These are phyloP conservation scores for Stigmatopora argus DNA, from an alignment of 2,113 vertebrate genomes.

Conservation along the genomic window DNA sequence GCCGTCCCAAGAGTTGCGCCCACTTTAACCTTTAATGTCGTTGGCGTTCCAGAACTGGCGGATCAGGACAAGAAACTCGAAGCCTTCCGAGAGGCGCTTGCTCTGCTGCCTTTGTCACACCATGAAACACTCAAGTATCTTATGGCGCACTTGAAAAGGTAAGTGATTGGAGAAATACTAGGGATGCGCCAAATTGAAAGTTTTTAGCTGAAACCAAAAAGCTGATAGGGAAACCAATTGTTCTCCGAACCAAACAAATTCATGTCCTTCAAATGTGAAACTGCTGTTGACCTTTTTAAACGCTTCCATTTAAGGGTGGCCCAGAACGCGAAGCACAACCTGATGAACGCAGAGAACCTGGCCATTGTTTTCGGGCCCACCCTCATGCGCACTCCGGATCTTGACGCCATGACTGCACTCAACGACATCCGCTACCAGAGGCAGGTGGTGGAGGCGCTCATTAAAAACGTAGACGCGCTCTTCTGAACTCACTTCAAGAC, in stretches of 20 bases:
- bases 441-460: conserved; percentile 97
- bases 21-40: conserved; percentile 10
- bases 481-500: conserved; percentile 77
- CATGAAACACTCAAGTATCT: conserved; percentile 93
- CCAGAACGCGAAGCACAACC: conserved; percentile 89
- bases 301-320: conserved; percentile 77
- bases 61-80: conserved; percentile 89
- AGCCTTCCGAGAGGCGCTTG: conserved; percentile 86
- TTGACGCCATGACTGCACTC: conserved; percentile 87
- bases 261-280: no score
- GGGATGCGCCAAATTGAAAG: no score
- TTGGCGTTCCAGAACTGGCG: conserved; percentile 76
- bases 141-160: conserved; percentile 98
- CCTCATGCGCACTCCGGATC: conserved; percentile 89
- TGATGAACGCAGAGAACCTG: conserved; percentile 97
- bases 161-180: conserved; percentile 11
- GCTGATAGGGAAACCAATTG: neutral
- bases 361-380: conserved; percentile 96
- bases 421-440: conserved; percentile 98
- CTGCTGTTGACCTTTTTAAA: neutral
- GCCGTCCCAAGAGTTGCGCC: conserved; percentile 6
- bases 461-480: conserved; percentile 95
- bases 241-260: neutral
- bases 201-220: neutral
- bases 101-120: conserved; percentile 89